Percentiles rank a stretch among this genome's conserved stretches.
Conservation (phyloP, 2,888 invertebrate species). For the Eupsilia transversa region DNA sequence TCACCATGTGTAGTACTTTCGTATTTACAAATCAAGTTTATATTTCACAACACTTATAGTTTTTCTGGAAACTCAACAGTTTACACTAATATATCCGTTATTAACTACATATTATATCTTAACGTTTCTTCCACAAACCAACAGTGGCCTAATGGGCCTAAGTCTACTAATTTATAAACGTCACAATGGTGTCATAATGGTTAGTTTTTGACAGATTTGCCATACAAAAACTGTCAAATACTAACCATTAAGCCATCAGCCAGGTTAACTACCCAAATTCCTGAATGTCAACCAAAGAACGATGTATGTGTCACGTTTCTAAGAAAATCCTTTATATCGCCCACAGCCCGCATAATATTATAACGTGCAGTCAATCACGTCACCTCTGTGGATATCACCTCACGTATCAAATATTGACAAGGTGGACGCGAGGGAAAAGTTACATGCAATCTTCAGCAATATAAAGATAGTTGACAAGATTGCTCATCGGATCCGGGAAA, state of each 20-base stretch:
- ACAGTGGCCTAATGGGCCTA: no score
- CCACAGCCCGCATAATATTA: constrained; percentile 22
- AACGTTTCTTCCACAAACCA: background rate
- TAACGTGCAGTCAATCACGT: constrained; percentile 38
- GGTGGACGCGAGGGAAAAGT: constrained; percentile 30
- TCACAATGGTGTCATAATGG: no score
- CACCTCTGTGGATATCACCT: constrained; percentile 17
- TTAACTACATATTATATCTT: background rate
- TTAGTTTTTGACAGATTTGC: no score
- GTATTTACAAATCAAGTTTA: background rate
- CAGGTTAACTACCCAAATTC: background rate
- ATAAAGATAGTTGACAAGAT: no score
- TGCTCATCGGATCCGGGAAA: no score
- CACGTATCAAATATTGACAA: constrained; percentile 38
- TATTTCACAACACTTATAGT: no score
- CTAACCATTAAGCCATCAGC: no score
- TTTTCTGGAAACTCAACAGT: no score
- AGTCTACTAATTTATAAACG: no score
- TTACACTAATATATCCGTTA: no score
- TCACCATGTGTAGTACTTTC: background rate
- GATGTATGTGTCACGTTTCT: constrained; percentile 43
- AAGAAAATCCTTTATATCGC: constrained; percentile 30
- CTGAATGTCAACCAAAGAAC: constrained; percentile 52
- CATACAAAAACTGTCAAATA: no score
- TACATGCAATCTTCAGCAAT: constrained; percentile 13